Evolutionary conservation across 2,797 vertebrate genomes (phyloP).

Genomic region (Antennarius maculatus): DNA sequence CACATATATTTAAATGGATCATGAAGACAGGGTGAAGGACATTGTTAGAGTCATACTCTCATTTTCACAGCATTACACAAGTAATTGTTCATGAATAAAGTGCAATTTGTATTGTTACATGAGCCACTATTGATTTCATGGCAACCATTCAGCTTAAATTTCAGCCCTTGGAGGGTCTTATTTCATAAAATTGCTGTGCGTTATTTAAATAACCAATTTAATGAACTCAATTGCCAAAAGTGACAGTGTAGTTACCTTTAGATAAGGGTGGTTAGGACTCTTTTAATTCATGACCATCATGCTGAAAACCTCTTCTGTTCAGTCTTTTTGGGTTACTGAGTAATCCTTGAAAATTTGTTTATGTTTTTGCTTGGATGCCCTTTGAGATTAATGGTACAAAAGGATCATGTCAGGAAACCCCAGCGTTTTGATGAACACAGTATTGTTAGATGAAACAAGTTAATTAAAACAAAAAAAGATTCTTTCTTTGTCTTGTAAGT

Average conservation of each 20-base stretch:
- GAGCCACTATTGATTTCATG: slow-evolving; percentile 4
- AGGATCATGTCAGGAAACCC: slow-evolving; percentile 5
- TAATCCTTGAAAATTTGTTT: slow-evolving; percentile 42
- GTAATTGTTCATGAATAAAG: slow-evolving; percentile 6
- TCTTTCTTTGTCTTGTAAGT: slow-evolving; percentile 10
- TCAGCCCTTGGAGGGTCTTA: neutral
- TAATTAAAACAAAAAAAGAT: slow-evolving; percentile 22
- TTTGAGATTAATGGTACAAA: slow-evolving; percentile 21
- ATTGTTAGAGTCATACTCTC: neutral
- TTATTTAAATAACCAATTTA: slow-evolving; percentile 28
- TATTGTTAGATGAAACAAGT: slow-evolving; percentile 9
- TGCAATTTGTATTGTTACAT: neutral
- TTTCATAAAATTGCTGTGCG: slow-evolving; percentile 9
- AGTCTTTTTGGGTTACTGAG: slow-evolving; percentile 37
- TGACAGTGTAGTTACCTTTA: slow-evolving; percentile 38
- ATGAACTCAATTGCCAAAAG: slow-evolving; percentile 34
- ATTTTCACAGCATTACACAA: slow-evolving; percentile 5
- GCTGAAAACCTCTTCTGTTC: slow-evolving; percentile 30
- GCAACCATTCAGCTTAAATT: slow-evolving; percentile 2
- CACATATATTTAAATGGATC: neutral
- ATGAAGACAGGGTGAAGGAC: too few relatives aligned
- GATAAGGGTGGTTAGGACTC: slow-evolving; percentile 22
- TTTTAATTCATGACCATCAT: slow-evolving; percentile 38
- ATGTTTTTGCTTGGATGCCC: slow-evolving; percentile 22
- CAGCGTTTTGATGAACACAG: slow-evolving; percentile 24